phyloP scores from a whole-genome alignment of 2,113 vertebrate genomes.

The Neomonachus schauinslandi region DNA sequence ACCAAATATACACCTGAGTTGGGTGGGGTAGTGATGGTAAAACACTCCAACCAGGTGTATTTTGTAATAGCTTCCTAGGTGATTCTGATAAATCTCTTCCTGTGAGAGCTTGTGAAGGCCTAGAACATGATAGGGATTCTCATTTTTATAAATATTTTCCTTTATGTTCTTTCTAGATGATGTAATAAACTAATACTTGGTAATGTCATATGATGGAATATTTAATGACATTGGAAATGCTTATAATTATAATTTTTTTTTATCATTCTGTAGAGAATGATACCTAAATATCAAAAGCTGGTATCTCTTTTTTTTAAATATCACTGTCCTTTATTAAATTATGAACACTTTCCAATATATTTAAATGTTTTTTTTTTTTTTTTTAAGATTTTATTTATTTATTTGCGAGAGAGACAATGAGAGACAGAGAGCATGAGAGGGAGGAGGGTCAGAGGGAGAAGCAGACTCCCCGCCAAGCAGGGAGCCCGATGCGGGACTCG shows the following conservation, averaged over 20 bases:
- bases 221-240: background rate
- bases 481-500: no score
- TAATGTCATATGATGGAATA: background rate
- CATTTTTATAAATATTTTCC: background rate
- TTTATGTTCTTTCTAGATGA: background rate
- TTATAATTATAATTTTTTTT: background rate
- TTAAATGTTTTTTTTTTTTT: no score
- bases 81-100: conserved; percentile 1
- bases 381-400: no score
- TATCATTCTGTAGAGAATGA: background rate
- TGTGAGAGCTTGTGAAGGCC: background rate
- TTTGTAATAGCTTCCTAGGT: background rate
- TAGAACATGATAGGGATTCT: background rate
- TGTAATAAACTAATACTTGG: background rate
- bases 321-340: background rate
- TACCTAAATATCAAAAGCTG: background rate
- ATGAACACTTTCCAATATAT: background rate
- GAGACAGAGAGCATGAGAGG: no score
- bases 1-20: background rate
- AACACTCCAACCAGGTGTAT: background rate
- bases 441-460: no score
- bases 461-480: no score
- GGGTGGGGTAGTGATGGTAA: background rate
- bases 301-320: background rate
- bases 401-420: no score